Evolutionary conservation across 2,113 vertebrate genomes (phyloP), one percentile per base, ranked within the genome.

Genomic region (Epinephelus cyanopodus): DNA sequence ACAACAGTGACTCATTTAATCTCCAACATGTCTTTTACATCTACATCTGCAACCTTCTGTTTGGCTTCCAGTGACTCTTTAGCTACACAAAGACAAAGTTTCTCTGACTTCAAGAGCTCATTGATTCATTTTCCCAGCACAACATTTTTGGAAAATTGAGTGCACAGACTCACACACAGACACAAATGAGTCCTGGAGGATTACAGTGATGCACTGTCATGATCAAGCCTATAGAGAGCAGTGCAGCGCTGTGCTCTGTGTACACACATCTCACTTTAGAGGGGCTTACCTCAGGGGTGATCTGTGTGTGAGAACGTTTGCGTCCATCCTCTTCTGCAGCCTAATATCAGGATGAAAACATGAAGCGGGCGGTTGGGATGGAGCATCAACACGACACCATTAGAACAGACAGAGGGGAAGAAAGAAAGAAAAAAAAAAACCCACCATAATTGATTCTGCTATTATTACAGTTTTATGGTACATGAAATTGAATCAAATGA

Each of bases 191-290:
- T 79, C 62, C 66, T 61, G 45, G 27, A 52, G 74, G 65, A 54
- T 56, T 45, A 18, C 63, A 84, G 39, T 37, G 3, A 6, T 89
- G 88, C 83, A 90, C 45, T 90, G 61, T 56, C 70, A 29, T 7
- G 19, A n/a, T 72, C 0, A 6, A 0, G 65, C 93, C 94, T 82
- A 66, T 62, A 95, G 95, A 90, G 94, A 56, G 94, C 93, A 95
- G 93, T 90, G 92, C 79, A 91, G 91, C 15, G 5, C 92, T 86
- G 81, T 60, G 73, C 63, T 48, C 63, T 17, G 29, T 27, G 11
- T 12, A 14, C 63, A 21, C 50, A 45, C 25, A 8, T 74, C 27
- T 52, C 45, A 5, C 53, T 8, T 39, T 6, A 21, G 18, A n/a
- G 1, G 2, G 27, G 18, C 21, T 58, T 37, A 21, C 21, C 68